Base-by-base conservation (phyloP, 2,113 vertebrate genomes). In the Sinocyclocheilus rhinocerous region DNA sequence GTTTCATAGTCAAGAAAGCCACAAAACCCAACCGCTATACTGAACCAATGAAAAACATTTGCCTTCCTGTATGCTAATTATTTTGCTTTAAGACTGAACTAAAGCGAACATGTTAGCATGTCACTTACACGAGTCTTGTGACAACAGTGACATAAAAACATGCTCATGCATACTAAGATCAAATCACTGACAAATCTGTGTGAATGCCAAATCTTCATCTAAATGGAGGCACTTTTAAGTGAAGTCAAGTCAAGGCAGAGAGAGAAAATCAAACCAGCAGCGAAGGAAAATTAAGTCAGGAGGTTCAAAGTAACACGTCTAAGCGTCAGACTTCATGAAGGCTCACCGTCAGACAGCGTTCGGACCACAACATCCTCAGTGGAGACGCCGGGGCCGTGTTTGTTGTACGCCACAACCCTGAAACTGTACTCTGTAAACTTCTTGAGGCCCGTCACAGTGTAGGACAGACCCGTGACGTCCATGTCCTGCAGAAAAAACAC, bases 331-430 rank as follows among this genome's bases (percentile, higher is more conserved):
- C 24, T 59, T 13, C 2, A 67, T 16, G 61, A 12, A 59, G 3
- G 3, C 45, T 42, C 88, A 99, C 98, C 97, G 15, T 98, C 98
- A 2, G 98, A 98, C 36, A 97, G 88, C 0, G 98, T 99, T 18
- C 95, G 95, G 13, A 95, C 93, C 0, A 89, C 89, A 0, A 99
- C 88, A 42, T 99, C 98, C 22, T 98, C 96, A 0, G 98, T 99
- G 57, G 98, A 99, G 87, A 99, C 97, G 1, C 98, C 98, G 0
- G 97, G 95, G 0, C 98, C 98, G 1, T 99, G 97, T 80, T 97
- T 97, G 91, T 99, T 99, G 92, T 97, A 97, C 42, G 98, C 98
- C 63, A 99, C 98, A 84, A 99, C 96, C 4, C 98, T 95, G 92
- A 99, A 97, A 87, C 94, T 98, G 90, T 99, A 99, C 89, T 98